phyloP scores from a whole-genome alignment of 2,797 vertebrate genomes.

The Acanthurus tractus region DNA sequence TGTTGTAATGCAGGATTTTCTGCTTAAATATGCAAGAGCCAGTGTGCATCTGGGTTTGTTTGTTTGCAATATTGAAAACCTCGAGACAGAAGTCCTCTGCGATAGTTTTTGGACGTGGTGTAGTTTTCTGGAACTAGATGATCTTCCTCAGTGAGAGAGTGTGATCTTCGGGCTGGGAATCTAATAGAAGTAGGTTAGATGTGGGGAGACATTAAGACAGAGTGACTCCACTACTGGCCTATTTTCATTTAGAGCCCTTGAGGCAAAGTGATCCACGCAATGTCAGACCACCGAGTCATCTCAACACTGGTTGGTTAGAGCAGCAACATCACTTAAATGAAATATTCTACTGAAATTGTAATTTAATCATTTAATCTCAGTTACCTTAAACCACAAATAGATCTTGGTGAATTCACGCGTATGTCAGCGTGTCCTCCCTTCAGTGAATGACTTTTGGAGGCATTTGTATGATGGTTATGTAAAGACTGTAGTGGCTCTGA shows the following conservation, averaged over 20 bases:
- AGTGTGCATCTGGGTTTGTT: neutral
- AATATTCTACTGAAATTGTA: neutral
- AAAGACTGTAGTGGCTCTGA: slow-evolving; percentile 34
- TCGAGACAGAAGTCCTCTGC: neutral
- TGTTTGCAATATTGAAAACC: neutral
- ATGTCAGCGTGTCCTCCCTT: neutral
- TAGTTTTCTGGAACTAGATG: neutral
- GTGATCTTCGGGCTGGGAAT: slow-evolving; percentile 20
- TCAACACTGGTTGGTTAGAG: slow-evolving; percentile 53
- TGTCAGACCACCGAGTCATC: slow-evolving; percentile 63
- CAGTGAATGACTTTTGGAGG: slow-evolving; percentile 5
- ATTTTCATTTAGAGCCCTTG: slow-evolving; percentile 74
- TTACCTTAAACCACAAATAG: neutral
- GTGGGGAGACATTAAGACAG: slow-evolving; percentile 66
- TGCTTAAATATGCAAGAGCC: neutral
- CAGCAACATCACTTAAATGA: neutral
- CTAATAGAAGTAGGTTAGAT: slow-evolving; percentile 77
- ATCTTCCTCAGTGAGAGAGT: slow-evolving; percentile 9
- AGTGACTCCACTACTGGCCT: slow-evolving; percentile 77
- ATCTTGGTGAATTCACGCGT: neutral
- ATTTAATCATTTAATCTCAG: neutral
- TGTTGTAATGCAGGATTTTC: slow-evolving; percentile 19
- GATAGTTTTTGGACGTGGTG: neutral
- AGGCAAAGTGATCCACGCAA: slow-evolving; percentile 66
- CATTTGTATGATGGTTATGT: slow-evolving; percentile 43